A percentile compares a stretch with the other conserved stretches of the same genome.
Conservation (phyloP, 2,113 vertebrate genomes). For the Setophaga coronata region DNA sequence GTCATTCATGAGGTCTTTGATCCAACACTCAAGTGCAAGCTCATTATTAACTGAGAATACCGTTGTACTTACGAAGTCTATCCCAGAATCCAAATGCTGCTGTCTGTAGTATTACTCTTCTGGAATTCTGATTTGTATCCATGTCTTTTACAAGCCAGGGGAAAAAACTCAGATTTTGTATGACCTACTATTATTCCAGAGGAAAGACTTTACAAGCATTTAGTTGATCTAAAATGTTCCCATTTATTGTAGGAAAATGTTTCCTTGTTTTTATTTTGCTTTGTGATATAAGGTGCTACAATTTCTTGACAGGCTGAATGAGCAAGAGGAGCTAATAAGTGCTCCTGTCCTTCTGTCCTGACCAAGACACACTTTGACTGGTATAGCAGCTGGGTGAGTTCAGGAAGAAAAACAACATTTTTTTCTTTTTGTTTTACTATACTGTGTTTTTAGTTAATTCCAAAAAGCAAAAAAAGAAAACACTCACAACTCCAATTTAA, state of each 20-base stretch:
- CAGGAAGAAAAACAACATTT: not conserved
- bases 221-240: not conserved
- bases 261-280: not conserved
- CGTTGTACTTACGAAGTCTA: not conserved
- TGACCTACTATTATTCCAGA: not conserved
- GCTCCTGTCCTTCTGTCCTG: not conserved
- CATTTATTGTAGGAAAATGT: not conserved
- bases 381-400: not conserved
- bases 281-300: not conserved
- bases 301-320: not conserved
- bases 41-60: not conserved
- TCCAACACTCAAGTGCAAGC: not conserved
- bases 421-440: not conserved
- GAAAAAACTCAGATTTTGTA: not conserved
- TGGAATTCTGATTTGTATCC: not conserved
- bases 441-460: not conserved
- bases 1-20: not conserved
- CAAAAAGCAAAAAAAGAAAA: not conserved
- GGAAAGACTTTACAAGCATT: not conserved
- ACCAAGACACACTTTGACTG: not conserved
- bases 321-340: not conserved
- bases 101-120: not conserved
- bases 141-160: not conserved
- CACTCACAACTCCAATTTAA: not conserved
- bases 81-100: not conserved